phyloP scores from a whole-genome alignment of 2,797 vertebrate genomes.

The Tenualosa thibaudeaui region DNA sequence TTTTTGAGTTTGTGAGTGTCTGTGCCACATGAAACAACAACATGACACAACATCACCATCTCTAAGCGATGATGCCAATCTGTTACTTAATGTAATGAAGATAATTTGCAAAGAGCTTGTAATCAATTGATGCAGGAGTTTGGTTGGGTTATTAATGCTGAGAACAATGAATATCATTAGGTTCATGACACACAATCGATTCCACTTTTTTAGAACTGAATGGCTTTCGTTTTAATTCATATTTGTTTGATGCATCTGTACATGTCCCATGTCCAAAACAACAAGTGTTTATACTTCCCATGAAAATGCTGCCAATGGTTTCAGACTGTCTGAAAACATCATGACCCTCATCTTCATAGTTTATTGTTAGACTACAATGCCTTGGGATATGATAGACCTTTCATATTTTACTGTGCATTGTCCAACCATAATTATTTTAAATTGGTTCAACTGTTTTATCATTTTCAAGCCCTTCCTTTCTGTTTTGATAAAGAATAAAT shows the following conservation, averaged over 20 bases:
- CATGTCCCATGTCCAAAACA: not conserved
- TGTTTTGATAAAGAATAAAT: not conserved
- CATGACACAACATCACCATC: too few relatives aligned
- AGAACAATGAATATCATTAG: not conserved
- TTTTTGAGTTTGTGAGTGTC: not conserved
- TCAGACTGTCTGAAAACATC: not conserved
- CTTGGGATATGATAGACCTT: constrained; percentile 28
- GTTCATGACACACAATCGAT: not conserved
- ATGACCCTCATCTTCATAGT: constrained; percentile 5
- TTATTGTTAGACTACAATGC: constrained; percentile 31
- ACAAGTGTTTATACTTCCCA: not conserved
- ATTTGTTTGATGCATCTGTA: not conserved
- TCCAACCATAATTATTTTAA: not conserved
- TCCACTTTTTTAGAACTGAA: not conserved
- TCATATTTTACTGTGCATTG: constrained; percentile 22
- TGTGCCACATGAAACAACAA: too few relatives aligned
- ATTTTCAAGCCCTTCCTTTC: not conserved
- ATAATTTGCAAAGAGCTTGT: not conserved
- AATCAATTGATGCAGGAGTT: not conserved
- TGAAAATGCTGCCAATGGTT: not conserved
- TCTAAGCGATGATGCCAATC: too few relatives aligned
- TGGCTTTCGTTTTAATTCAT: not conserved
- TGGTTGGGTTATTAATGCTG: not conserved
- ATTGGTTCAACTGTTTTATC: constrained; percentile 9
- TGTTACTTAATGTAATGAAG: too few relatives aligned